Evolutionary conservation across 2,888 invertebrate species (phyloP).

Genomic region (Limnephilus lunatus): DNA sequence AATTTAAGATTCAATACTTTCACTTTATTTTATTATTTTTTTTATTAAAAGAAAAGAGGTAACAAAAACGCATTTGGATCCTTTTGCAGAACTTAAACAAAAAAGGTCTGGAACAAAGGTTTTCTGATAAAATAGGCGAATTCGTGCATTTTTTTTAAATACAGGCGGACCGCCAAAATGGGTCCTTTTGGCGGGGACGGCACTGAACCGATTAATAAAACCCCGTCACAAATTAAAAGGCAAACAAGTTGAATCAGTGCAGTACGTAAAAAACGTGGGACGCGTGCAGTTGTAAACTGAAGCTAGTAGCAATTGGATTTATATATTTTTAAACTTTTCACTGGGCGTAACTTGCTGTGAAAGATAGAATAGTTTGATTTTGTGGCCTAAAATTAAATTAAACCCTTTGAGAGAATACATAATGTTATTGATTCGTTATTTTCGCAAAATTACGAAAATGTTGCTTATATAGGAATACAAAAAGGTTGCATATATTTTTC

Average conservation of each 20-base stretch:
- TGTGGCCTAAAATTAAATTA: no score
- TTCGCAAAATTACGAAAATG: background rate
- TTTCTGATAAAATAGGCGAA: background rate
- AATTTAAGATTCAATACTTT: background rate
- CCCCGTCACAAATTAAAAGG: conserved; percentile 63
- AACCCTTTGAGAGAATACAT: no score
- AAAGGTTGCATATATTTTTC: background rate
- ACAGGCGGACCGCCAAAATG: background rate
- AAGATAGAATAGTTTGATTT: background rate
- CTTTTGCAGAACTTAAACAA: background rate
- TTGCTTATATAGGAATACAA: no score
- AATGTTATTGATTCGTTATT: no score
- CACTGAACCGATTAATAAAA: conserved; percentile 63
- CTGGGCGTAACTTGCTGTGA: background rate
- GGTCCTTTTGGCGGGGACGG: background rate
- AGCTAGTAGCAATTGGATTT: no score
- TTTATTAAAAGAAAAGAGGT: background rate
- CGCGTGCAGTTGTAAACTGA: background rate
- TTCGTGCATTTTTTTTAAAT: background rate
- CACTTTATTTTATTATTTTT: background rate
- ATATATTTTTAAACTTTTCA: background rate
- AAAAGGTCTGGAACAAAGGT: background rate
- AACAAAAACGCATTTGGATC: background rate
- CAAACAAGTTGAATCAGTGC: conserved; percentile 52
- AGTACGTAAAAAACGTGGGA: conserved; percentile 19